Evolutionary conservation across 2,113 vertebrate genomes (phyloP).

Genomic region (Raja brachyura): DNA sequence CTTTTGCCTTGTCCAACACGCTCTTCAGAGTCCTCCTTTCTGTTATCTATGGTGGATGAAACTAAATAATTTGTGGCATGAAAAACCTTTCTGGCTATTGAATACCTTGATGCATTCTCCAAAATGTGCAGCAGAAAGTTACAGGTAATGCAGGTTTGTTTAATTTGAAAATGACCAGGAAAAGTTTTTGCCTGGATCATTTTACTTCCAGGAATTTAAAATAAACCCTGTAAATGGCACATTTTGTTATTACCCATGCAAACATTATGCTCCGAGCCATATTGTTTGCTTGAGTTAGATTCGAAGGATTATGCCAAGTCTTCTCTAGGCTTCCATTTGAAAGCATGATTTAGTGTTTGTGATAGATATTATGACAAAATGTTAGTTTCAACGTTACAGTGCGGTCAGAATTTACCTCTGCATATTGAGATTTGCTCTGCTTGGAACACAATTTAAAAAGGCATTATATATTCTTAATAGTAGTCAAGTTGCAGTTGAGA

Average conservation of each 20-base stretch:
- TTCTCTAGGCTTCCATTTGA: not conserved
- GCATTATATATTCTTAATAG: not conserved
- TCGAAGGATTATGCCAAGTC: not conserved
- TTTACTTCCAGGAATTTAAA: not conserved
- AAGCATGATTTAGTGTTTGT: not conserved
- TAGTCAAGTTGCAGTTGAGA: not conserved
- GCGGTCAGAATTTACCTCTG: not conserved
- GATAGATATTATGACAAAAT: not conserved
- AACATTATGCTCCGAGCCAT: not conserved
- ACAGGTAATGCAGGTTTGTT: not conserved
- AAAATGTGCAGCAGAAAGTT: not conserved
- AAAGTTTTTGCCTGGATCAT: not conserved
- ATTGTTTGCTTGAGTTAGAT: not conserved
- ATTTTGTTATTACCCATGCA: not conserved
- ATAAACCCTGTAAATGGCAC: not conserved
- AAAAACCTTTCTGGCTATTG: not conserved
- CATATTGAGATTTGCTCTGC: not conserved
- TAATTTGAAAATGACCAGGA: not conserved
- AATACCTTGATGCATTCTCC: not conserved
- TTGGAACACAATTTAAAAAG: not conserved
- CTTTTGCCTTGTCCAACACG: not conserved
- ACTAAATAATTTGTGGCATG: not conserved
- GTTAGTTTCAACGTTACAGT: not conserved
- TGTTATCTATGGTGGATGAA: not conserved
- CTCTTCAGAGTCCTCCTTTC: not conserved